Evolutionary conservation across 2,797 vertebrate species (phyloP).

Genomic region (Myoxocephalus aenaeus): DNA sequence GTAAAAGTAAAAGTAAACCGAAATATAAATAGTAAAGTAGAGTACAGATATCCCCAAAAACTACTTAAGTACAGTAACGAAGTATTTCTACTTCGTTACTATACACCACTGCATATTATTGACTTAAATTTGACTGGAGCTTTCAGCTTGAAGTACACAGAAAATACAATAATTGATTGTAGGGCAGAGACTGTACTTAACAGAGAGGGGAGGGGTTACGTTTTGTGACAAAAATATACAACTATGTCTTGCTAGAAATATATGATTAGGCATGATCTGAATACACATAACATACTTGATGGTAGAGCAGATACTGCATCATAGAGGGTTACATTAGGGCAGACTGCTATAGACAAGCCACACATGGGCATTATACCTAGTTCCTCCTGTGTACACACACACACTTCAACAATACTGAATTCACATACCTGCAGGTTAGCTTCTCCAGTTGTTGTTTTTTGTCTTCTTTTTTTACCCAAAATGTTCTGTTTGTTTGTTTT

Average conservation of each 20-base stretch:
- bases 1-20: no score
- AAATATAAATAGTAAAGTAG: no score
- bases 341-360: neutral
- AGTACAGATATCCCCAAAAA: no score
- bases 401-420: neutral
- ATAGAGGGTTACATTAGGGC: neutral
- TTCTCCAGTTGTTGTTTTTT: no score
- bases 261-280: neutral
- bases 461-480: no score
- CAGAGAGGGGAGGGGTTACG: neutral
- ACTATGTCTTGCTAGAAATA: neutral
- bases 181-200: neutral
- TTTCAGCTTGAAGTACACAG: neutral
- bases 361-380: neutral
- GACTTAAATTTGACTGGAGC: neutral
- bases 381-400: neutral
- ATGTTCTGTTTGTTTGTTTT: no score
- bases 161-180: neutral
- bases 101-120: no score
- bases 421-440: neutral
- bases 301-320: neutral
- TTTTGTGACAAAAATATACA: neutral
- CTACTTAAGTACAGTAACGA: no score
- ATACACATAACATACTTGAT: neutral
- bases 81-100: no score